A percentile compares a stretch with the other conserved stretches of the same genome.
These are phyloP conservation scores for Ammodytes marinus DNA, from an alignment of 2,113 vertebrate species.

Conservation along the genomic window DNA sequence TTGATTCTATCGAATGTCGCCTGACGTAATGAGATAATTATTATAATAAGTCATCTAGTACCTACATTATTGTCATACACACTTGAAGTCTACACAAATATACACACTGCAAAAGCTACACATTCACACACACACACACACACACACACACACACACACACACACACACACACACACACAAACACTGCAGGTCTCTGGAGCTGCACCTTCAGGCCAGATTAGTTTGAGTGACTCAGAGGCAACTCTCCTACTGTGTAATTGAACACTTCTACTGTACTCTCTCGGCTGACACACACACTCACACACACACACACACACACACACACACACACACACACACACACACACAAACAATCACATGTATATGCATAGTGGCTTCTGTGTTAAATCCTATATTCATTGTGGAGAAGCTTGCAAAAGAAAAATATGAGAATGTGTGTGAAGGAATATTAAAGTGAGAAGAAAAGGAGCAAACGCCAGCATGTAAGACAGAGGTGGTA, in stretches of 20 bases:
- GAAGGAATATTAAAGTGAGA: slow-evolving; percentile 54
- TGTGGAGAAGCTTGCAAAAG: slow-evolving; percentile 25
- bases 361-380: slow-evolving; percentile 10
- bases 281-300: slow-evolving; percentile 27
- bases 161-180: slow-evolving; percentile 26
- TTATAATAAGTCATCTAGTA: background rate
- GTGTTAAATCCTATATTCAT: slow-evolving; percentile 34
- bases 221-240: slow-evolving; percentile 67
- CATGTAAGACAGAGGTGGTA: slow-evolving; percentile 40
- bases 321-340: background rate
- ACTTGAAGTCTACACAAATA: background rate
- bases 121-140: slow-evolving; percentile 13
- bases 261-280: slow-evolving; percentile 56
- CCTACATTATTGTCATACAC: background rate
- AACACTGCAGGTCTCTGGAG: slow-evolving; percentile 51
- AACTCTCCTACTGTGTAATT: slow-evolving; percentile 72
- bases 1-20: background rate
- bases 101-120: background rate
- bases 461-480: slow-evolving; percentile 46
- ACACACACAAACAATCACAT: background rate
- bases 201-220: slow-evolving; percentile 71
- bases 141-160: slow-evolving; percentile 12
- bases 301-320: slow-evolving; percentile 22
- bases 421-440: slow-evolving; percentile 39
- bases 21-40: background rate